Percentiles rank a stretch among this genome's conserved stretches.
Evolutionary conservation across 1,140 invertebrate species (phyloP).

Genomic region (Asbolus verrucosus): DNA sequence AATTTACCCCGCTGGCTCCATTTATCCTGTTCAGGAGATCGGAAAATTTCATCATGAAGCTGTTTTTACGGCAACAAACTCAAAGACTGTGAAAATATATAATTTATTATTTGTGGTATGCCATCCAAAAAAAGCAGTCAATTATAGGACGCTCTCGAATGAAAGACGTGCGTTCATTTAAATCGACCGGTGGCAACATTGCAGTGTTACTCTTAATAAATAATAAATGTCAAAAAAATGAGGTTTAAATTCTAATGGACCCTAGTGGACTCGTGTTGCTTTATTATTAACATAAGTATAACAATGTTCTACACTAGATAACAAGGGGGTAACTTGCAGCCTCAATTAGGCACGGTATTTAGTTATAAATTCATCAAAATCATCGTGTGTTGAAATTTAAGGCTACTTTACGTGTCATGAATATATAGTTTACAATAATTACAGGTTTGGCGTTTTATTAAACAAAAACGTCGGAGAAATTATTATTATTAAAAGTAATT

Average conservation of each 20-base stretch:
- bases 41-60: background rate
- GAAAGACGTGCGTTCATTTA: too few relatives aligned
- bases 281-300: conserved; percentile 14
- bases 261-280: too few relatives aligned
- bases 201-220: too few relatives aligned
- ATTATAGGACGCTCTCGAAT: background rate
- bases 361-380: conserved; percentile 32
- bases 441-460: conserved; percentile 6
- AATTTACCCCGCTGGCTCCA: background rate
- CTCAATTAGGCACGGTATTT: conserved; percentile 36
- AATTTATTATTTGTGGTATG: background rate
- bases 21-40: background rate
- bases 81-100: background rate
- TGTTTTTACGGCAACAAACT: background rate
- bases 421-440: conserved; percentile 34
- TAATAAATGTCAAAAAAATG: too few relatives aligned
- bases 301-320: conserved; percentile 29
- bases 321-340: conserved; percentile 5
- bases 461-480: too few relatives aligned
- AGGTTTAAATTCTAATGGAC: too few relatives aligned
- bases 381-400: conserved; percentile 33
- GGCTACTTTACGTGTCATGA: conserved; percentile 28
- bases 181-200: too few relatives aligned
- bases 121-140: background rate
- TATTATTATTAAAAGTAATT: too few relatives aligned